phyloP scores from a whole-genome alignment of 2,888 invertebrate genomes.

The Andrena fulva region DNA sequence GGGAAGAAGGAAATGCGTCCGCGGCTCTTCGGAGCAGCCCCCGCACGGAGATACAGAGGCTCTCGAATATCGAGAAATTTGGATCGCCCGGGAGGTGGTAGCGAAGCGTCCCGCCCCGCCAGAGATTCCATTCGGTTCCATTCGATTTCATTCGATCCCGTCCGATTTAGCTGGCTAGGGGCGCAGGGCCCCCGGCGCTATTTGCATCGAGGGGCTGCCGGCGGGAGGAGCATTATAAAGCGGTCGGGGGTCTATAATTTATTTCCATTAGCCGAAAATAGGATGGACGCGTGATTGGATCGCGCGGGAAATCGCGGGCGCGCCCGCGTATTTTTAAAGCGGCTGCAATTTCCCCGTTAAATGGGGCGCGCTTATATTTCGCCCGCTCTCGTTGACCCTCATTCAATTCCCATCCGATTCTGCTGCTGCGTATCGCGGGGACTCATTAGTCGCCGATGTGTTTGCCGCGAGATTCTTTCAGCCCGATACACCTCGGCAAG shows the following conservation, averaged over 20 bases:
- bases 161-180: background rate
- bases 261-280: slow-evolving; percentile 47
- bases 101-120: background rate
- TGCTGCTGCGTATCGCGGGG: background rate
- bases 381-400: slow-evolving; percentile 20
- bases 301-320: slow-evolving; percentile 25
- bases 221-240: slow-evolving; percentile 16
- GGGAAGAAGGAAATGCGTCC: background rate
- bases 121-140: no score
- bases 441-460: background rate
- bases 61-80: slow-evolving; percentile 5
- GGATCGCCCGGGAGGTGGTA: no score
- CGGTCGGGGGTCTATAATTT: slow-evolving; percentile 32
- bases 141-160: background rate
- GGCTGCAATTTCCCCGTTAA: slow-evolving; percentile 32
- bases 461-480: background rate
- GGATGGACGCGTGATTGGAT: slow-evolving; percentile 30
- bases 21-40: background rate
- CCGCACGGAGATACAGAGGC: background rate
- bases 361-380: slow-evolving; percentile 19
- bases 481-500: no score
- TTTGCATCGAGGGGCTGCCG: background rate
- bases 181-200: background rate
- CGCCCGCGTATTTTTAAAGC: slow-evolving; percentile 27
- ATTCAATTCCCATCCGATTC: slow-evolving; percentile 31